Base-by-base conservation (phyloP, 2,888 invertebrate genomes). In the Odontocerum albicorne region DNA sequence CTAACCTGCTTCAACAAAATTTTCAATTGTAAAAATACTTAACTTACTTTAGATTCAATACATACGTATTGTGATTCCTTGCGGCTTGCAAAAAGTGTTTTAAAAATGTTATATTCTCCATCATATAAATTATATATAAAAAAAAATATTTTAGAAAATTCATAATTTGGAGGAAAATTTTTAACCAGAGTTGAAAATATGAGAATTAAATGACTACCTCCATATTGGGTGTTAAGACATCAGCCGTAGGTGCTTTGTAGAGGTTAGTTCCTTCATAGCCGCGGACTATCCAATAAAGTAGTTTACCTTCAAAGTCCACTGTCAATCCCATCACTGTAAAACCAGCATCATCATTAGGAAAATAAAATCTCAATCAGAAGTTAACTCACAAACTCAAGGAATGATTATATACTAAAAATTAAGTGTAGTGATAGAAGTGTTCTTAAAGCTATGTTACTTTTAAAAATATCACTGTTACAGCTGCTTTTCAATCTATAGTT, bases 261-360 rank as follows among this genome's bases (percentile, higher is more conserved):
- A 92, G 73, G 63, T 83, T 84, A 0, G 89, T 88, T 8, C 88
- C 89, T 65, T 88, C 87, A 62, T 86, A 85, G 62, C 89, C 88
- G 62, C 89, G 75, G 1, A 90, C 87, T 57, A 94, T 84, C 94
- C 94, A 96, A 67, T 91, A 92, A 6, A 92, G 79, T 69, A 81
- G 83, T 66, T 85, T 86, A 65, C 83, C 84, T 63, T 88, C 85
- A 45, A 88, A 78, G 68, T 96, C 93, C 53, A 93, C 72, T 0
- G 92, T 88, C 43, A 96, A 75, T 1, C 94, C 92, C 83, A 90
- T 88, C 2, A 94, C 89, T 86, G 65, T 40, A 80, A 77, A 33
- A 22, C n/a, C n/a, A n/a, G n/a, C n/a, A n/a, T n/a, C n/a, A n/a
- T n/a, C n/a, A n/a, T n/a, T n/a, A n/a, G n/a, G n/a, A n/a, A n/a